Conservation (phyloP, 2,888 invertebrate species). For the Girardia tigrina region DNA sequence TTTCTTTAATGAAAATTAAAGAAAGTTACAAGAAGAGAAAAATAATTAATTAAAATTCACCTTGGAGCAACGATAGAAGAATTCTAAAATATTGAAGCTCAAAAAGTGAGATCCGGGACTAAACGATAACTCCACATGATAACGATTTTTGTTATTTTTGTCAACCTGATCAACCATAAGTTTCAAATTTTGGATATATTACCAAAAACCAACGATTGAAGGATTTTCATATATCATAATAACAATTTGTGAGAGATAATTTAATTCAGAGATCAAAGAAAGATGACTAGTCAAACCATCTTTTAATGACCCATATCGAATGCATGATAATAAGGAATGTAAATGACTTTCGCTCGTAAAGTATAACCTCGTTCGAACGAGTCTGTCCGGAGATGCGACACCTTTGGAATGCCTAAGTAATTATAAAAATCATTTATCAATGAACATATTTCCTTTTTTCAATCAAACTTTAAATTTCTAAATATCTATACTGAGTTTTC, state of each 20-base stretch:
- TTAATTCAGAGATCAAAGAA: constrained; percentile 82
- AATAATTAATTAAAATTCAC: too few relatives aligned
- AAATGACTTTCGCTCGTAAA: constrained; percentile 99
- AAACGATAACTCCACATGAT: constrained; percentile 94
- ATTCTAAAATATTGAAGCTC: constrained; percentile 51
- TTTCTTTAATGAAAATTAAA: too few relatives aligned
- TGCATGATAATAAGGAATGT: constrained; percentile 83
- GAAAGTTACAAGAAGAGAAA: too few relatives aligned
- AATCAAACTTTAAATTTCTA: too few relatives aligned
- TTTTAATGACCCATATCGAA: constrained; percentile 75
- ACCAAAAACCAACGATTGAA: constrained; percentile 59
- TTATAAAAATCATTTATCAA: background rate
- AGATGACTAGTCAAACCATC: constrained; percentile 85
- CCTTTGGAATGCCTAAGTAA: constrained; percentile 68
- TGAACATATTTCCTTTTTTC: background rate
- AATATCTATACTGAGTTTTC: too few relatives aligned
- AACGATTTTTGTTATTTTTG: constrained; percentile 47
- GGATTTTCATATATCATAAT: constrained; percentile 95
- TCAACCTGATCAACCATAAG: background rate
- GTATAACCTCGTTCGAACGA: constrained; percentile 88
- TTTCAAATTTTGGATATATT: background rate
- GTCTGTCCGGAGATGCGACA: constrained; percentile 88
- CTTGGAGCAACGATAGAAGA: background rate
- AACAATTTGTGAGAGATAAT: constrained; percentile 85
- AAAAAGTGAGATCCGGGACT: constrained; percentile 86